phyloP scores from a whole-genome alignment of 1,140 invertebrate genomes.

The Trypoxylus dichotomus region DNA sequence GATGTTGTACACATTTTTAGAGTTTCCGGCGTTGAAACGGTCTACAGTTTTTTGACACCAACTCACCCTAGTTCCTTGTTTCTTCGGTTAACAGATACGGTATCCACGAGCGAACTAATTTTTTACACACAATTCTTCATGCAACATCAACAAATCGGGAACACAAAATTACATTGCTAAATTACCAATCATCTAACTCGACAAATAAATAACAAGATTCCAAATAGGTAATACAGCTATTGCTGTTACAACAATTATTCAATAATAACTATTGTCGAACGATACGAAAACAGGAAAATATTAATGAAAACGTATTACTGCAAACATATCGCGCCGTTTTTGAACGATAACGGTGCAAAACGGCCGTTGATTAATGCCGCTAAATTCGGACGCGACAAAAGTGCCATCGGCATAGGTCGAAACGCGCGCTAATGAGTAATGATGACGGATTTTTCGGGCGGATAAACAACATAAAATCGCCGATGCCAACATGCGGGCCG shows the following conservation, averaged over 20 bases:
- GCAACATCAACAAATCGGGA: too few relatives aligned
- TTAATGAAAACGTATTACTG: constrained; percentile 3
- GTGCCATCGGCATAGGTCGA: not conserved
- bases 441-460: not conserved
- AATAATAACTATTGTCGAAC: not conserved
- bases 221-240: not conserved
- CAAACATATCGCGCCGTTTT: not conserved
- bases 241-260: not conserved
- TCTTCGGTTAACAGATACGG: too few relatives aligned
- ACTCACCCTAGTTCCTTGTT: too few relatives aligned
- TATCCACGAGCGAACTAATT: too few relatives aligned
- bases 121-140: too few relatives aligned
- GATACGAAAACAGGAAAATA: not conserved
- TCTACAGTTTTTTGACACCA: too few relatives aligned
- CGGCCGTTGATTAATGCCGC: constrained; percentile 1
- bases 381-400: not conserved
- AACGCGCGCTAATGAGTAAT: not conserved
- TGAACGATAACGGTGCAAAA: not conserved
- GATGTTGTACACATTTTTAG: too few relatives aligned
- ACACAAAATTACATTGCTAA: not conserved
- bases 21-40: too few relatives aligned
- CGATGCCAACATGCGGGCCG: not conserved
- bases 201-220: not conserved
- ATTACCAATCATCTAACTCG: not conserved
- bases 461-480: not conserved